Evolutionary conservation across 92 coral and sea anemone genomes (phyloP).

Genomic region (Phenganax stokvisi): DNA sequence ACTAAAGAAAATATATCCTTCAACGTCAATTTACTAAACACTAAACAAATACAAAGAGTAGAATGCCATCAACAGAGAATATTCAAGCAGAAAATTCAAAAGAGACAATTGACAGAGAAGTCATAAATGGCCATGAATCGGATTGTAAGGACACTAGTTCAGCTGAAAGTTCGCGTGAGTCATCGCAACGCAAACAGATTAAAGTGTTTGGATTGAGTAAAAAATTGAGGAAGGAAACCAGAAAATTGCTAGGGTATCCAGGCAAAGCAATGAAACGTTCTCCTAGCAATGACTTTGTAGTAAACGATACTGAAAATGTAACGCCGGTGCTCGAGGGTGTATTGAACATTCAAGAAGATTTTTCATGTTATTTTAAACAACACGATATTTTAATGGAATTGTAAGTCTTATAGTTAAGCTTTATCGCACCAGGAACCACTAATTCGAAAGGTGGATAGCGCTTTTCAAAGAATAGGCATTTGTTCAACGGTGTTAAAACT

Average conservation of each 20-base stretch:
- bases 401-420: constrained; percentile 55
- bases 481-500: too few relatives aligned
- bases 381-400: constrained; percentile 72
- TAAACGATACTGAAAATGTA: not conserved
- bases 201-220: constrained; percentile 1
- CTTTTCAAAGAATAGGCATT: too few relatives aligned
- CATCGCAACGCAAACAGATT: not conserved
- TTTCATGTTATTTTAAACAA: constrained; percentile 59
- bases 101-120: not conserved
- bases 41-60: constrained; percentile 7
- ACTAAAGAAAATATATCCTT: not conserved
- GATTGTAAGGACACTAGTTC: not conserved
- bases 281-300: not conserved
- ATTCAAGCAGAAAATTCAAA: constrained; percentile 14
- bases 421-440: too few relatives aligned
- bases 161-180: not conserved
- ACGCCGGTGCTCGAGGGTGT: not conserved
- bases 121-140: not conserved
- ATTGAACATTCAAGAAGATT: constrained; percentile 38
- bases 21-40: not conserved
- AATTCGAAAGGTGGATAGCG: too few relatives aligned
- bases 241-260: constrained; percentile 21
- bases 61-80: constrained; percentile 19
- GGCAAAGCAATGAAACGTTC: constrained; percentile 29
- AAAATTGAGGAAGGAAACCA: constrained; percentile 27